Evolutionary conservation across 2,888 invertebrate genomes (phyloP), one percentile per base, ranked within the genome.

Genomic region (Eupeodes latifasciatus): DNA sequence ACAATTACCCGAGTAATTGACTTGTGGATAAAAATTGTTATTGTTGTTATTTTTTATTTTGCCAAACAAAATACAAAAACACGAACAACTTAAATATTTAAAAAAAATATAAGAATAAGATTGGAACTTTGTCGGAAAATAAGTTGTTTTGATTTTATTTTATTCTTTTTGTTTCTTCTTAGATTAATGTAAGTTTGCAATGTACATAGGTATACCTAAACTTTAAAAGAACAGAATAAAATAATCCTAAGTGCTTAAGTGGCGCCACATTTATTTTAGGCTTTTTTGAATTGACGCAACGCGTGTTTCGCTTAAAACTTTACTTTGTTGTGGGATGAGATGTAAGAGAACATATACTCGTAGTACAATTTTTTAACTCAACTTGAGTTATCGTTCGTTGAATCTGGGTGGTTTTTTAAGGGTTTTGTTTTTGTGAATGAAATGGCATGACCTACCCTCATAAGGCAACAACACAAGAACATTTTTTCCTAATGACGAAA

Each of bases 1-100:
- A 83, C 76, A 83, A 87, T 87, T 87, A 87, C 77, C 80, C 76
- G 14, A 80, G 80, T 87, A 87, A 87, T 87, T 87, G 83, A 72
- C 59, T 80, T 76, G 79, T 72, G 76, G 76, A 87, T 87, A 83
- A 55, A 86, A 40, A 9, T 55, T 53, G 34, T 40, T 47, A 7
- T 66, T 66, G 44, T 64, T 19, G 19, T 19, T 19, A 19, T 19
- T 19, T 19, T 16, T 64, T 0, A 1, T 36, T 61, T 61, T 61
- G 0, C 40, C 40, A 55, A 55, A 61, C 11, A 40, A 49, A 49
- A 66, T 27, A 66, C 49, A 12, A 66, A 66, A 66, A 66, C 66
- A 66, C 5, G 47, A 34, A 49, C 14, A 12, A 49, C 34, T 44
- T 66, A 10, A 66, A 66, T 66, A 19, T 19, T 19, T 1, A 19